Conservation (phyloP, 2,797 vertebrate species). For the Vultur gryphus region DNA sequence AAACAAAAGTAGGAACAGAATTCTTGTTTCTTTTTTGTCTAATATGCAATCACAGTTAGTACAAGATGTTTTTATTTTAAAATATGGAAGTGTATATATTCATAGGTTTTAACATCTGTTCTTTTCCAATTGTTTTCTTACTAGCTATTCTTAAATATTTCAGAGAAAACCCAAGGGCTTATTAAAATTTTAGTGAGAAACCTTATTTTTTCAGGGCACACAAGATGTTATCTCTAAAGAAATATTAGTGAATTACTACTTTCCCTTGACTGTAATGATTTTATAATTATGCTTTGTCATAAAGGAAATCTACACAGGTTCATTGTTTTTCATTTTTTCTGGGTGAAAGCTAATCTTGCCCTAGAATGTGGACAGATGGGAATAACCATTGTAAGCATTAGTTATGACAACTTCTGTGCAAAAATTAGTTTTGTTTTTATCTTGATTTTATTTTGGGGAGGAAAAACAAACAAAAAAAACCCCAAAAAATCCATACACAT, state of each 20-base stretch:
- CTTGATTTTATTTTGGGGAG: not conserved
- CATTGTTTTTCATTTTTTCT: not conserved
- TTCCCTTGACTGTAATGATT: slow-evolving; percentile 20
- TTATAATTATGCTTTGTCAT: slow-evolving; percentile 43
- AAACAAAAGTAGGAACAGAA: not conserved
- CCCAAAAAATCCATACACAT: not conserved
- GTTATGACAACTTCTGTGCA: not conserved
- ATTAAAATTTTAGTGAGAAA: slow-evolving; percentile 46
- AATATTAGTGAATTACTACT: slow-evolving; percentile 26
- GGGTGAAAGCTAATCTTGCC: slow-evolving; percentile 5
- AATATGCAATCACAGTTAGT: not conserved
- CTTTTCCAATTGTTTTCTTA: slow-evolving; percentile 56
- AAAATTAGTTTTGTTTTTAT: not conserved
- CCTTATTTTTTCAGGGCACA: not conserved
- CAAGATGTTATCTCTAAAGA: slow-evolving; percentile 12
- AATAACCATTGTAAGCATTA: not conserved
- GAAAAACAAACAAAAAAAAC: not conserved
- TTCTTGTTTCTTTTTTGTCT: not conserved
- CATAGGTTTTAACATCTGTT: slow-evolving; percentile 66
- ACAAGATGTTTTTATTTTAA: not conserved
- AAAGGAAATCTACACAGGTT: slow-evolving; percentile 15
- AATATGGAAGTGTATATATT: slow-evolving; percentile 38
- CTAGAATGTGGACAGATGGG: slow-evolving; percentile 9
- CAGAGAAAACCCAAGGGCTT: slow-evolving; percentile 13
- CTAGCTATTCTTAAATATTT: slow-evolving; percentile 50